Conservation (phyloP, 2,113 vertebrate species). For the Pollimyrus isidori region DNA sequence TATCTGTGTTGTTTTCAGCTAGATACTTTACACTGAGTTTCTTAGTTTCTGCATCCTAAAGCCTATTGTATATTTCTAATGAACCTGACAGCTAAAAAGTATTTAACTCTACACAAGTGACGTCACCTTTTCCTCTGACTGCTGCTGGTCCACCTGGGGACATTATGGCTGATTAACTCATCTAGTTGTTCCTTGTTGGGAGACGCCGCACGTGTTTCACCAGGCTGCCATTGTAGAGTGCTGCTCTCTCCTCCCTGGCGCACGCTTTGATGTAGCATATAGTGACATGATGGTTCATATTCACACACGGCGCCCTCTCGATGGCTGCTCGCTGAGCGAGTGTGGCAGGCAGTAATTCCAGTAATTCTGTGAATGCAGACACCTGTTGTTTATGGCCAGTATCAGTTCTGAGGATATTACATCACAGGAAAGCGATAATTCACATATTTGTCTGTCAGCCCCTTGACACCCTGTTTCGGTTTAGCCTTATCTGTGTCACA, state of each 20-base stretch:
- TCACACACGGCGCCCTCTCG: background rate
- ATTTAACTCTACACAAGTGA: background rate
- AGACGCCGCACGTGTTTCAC: background rate
- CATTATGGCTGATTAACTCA: background rate
- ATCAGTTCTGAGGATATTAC: background rate
- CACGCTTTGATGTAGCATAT: background rate
- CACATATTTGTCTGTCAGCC: background rate
- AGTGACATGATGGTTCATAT: background rate
- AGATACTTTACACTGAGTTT: no score
- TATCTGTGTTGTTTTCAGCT: background rate
- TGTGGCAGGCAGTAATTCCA: constrained; percentile 1
- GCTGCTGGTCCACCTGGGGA: background rate
- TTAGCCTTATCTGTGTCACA: background rate
- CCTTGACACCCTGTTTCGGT: background rate
- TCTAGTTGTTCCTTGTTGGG: background rate
- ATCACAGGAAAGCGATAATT: background rate
- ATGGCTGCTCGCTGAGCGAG: background rate
- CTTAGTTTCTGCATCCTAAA: background rate
- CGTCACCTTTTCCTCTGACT: background rate
- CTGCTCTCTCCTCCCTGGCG: background rate
- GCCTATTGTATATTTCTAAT: background rate
- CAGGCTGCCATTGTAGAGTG: background rate
- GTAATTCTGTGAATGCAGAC: constrained; percentile 19
- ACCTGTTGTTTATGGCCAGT: background rate
- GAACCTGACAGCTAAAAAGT: background rate